Evolutionary conservation across 2,113 vertebrate genomes (phyloP).

Genomic region (Speoplatyrhinus poulsoni): DNA sequence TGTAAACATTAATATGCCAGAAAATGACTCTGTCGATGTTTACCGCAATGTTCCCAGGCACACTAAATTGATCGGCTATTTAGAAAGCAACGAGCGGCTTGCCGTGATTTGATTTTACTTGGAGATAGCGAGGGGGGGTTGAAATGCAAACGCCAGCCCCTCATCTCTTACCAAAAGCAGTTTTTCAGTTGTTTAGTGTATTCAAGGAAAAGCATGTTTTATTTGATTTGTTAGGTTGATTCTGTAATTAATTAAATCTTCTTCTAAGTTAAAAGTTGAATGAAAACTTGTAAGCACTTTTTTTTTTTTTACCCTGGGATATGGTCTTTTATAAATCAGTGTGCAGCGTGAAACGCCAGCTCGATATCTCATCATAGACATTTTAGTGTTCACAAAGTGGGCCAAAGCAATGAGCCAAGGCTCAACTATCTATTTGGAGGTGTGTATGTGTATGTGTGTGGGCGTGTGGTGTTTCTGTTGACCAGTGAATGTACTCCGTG

Average conservation of each 20-base stretch:
- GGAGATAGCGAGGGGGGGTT: constrained; percentile 45
- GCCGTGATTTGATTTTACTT: constrained; percentile 62
- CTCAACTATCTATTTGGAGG: constrained; percentile 47
- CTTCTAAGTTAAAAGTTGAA: constrained; percentile 44
- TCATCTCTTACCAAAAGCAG: constrained; percentile 21
- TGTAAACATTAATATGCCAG: constrained; percentile 81
- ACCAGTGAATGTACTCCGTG: constrained; percentile 42
- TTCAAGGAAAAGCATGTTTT: constrained; percentile 21
- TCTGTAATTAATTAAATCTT: constrained; percentile 55
- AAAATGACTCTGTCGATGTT: constrained; percentile 77
- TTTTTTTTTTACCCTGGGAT: constrained; percentile 13
- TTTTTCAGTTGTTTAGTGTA: constrained; percentile 29
- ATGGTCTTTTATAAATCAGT: constrained; percentile 69
- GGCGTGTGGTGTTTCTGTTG: constrained; percentile 40
- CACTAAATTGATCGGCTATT: constrained; percentile 73
- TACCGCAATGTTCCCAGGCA: constrained; percentile 63
- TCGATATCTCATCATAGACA: constrained; percentile 72
- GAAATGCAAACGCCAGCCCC: constrained; percentile 13
- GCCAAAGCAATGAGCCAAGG: constrained; percentile 52
- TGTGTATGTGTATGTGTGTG: constrained; percentile 28
- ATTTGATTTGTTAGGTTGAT: constrained; percentile 53
- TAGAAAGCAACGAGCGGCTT: constrained; percentile 36
- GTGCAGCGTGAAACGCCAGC: constrained; percentile 53
- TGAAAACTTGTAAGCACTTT: constrained; percentile 25
- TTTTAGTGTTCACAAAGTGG: constrained; percentile 57